Evolutionary conservation across 2,797 vertebrate genomes (phyloP).

Genomic region (Pseudochirops corinnae): DNA sequence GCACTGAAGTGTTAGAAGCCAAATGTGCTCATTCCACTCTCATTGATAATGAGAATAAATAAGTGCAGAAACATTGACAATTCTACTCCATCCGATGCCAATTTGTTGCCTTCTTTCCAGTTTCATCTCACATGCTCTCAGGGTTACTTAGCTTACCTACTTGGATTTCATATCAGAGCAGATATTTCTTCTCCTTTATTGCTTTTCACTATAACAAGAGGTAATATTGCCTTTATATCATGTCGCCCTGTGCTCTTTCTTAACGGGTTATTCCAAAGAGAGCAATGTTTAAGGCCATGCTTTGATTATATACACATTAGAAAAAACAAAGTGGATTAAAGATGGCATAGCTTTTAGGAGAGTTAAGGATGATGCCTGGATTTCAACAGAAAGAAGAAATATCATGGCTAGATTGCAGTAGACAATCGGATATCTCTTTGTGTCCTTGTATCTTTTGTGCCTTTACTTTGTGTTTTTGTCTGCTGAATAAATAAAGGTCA

Average conservation of each 20-base stretch:
- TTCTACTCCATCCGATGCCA: background rate
- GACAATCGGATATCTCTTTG: background rate
- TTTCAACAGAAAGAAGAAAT: background rate
- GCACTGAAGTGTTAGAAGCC: background rate
- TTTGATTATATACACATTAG: background rate
- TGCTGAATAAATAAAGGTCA: background rate
- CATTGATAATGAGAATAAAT: background rate
- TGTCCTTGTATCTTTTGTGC: background rate
- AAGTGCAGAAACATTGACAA: background rate
- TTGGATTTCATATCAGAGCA: background rate
- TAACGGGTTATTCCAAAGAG: background rate
- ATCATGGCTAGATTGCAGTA: background rate
- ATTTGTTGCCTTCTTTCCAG: background rate
- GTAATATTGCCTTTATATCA: background rate
- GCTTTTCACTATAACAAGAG: background rate
- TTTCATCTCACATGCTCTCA: background rate
- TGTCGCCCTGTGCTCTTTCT: background rate
- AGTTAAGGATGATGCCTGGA: background rate
- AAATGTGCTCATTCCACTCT: background rate
- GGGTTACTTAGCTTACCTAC: background rate
- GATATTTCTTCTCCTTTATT: background rate
- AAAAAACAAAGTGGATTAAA: background rate
- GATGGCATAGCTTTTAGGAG: background rate
- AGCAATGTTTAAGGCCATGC: background rate
- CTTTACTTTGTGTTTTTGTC: background rate